Conservation (phyloP, 2,888 invertebrate species). For the Stenolophus ochropezus region DNA sequence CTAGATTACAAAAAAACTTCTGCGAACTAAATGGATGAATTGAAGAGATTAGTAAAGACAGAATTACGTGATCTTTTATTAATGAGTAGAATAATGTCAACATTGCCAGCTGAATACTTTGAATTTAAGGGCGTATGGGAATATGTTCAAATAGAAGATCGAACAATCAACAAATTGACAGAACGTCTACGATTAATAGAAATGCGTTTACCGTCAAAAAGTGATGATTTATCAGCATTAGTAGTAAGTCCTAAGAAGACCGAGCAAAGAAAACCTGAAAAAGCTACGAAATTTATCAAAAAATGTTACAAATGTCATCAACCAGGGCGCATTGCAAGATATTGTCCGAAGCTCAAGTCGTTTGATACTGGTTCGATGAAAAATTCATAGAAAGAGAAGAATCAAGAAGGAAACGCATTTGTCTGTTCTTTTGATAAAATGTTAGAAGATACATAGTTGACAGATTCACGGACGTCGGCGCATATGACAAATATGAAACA, state of each 20-base stretch:
- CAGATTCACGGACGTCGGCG: slow-evolving; percentile 56
- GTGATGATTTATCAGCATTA: not conserved
- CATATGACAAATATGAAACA: slow-evolving; percentile 51
- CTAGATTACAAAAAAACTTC: slow-evolving; percentile 59
- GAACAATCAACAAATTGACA: slow-evolving; percentile 31
- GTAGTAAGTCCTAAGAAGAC: not conserved
- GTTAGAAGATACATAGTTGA: slow-evolving; percentile 50
- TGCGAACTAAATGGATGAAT: slow-evolving; percentile 61
- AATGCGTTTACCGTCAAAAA: not conserved
- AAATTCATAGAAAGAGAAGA: not conserved
- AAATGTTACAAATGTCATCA: slow-evolving; percentile 49
- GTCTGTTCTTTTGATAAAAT: slow-evolving; percentile 32
- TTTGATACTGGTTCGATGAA: not conserved
- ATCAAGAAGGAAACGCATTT: slow-evolving; percentile 29
- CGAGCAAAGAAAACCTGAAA: not conserved
- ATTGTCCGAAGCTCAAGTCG: slow-evolving; percentile 34
- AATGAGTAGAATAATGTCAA: no score
- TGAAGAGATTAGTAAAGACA: slow-evolving; percentile 59
- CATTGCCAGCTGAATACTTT: no score
- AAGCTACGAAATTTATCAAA: not conserved
- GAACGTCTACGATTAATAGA: not conserved
- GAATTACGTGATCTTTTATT: slow-evolving; percentile 59
- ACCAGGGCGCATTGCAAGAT: slow-evolving; percentile 52
- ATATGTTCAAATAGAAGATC: slow-evolving; percentile 25
- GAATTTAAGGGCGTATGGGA: no score